Conservation (phyloP, 2,888 invertebrate species). For the Apoda limacodes region DNA sequence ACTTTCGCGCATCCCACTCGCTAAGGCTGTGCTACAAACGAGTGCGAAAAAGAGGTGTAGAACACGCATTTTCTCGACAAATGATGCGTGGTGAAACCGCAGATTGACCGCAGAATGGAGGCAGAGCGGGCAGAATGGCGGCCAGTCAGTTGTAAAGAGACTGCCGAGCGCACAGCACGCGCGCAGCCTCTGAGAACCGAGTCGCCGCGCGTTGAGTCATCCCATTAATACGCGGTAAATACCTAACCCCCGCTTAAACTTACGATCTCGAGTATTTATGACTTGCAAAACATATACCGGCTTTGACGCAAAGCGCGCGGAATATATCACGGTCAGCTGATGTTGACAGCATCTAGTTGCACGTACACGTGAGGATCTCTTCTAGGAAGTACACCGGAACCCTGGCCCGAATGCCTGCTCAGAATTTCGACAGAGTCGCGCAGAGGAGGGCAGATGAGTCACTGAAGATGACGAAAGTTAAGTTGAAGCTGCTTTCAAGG, state of each 20-base stretch:
- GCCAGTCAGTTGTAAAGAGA: conserved; percentile 59
- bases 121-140: conserved; percentile 69
- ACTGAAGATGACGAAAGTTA: conserved; percentile 69
- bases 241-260: conserved; percentile 30
- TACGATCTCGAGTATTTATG: conserved; percentile 22
- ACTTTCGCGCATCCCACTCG: conserved; percentile 50
- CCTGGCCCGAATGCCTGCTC: conserved; percentile 32
- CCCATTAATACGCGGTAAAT: conserved; percentile 29
- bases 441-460: conserved; percentile 34
- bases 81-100: conserved; percentile 70
- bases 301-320: conserved; percentile 36
- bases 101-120: conserved; percentile 71
- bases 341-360: conserved; percentile 37
- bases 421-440: conserved; percentile 33
- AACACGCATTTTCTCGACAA: conserved; percentile 66
- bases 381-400: conserved; percentile 32
- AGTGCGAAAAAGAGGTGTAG: conserved; percentile 40
- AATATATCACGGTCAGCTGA: conserved; percentile 52
- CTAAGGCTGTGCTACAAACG: conserved; percentile 15
- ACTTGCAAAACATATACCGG: conserved; percentile 21
- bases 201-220: conserved; percentile 21
- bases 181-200: conserved; percentile 31
- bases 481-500: conserved; percentile 46
- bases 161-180: conserved; percentile 54
- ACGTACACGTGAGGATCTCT: conserved; percentile 19